A percentile compares a stretch with the other conserved stretches of the same genome.
Evolutionary conservation across 2,888 invertebrate genomes (phyloP).

Genomic region (Shargacucullia verbasci): DNA sequence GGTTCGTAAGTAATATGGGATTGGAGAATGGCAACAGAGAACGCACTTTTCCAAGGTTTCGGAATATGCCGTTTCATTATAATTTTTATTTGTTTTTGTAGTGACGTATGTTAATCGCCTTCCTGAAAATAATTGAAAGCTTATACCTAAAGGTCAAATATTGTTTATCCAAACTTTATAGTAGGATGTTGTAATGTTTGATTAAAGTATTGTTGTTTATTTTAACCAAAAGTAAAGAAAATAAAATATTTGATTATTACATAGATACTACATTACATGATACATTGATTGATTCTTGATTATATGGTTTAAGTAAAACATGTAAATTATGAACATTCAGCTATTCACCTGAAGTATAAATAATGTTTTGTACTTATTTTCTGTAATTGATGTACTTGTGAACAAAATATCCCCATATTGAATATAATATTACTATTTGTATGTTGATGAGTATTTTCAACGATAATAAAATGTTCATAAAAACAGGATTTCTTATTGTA

Average conservation of each 20-base stretch:
- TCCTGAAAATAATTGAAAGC: constrained; percentile 39
- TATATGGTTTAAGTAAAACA: constrained; percentile 3
- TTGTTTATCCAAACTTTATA: constrained; percentile 14
- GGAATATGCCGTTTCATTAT: constrained; percentile 8
- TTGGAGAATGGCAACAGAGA: constrained; percentile 30
- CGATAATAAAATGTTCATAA: no score
- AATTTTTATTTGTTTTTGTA: constrained; percentile 9
- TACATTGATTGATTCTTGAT: constrained; percentile 9
- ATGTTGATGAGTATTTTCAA: no score
- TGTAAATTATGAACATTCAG: neutral
- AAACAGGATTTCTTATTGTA: no score
- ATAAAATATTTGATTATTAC: no score
- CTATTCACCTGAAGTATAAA: neutral
- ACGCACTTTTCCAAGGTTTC: constrained; percentile 39
- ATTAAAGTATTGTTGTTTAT: constrained; percentile 10
- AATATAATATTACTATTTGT: no score
- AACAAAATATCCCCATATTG: neutral
- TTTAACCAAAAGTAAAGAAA: no score
- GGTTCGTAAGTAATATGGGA: constrained; percentile 33
- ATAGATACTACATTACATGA: no score
- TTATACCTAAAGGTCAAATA: constrained; percentile 26
- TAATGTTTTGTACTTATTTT: constrained; percentile 2
- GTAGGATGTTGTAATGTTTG: constrained; percentile 22
- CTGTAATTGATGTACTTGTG: neutral
- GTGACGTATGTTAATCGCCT: constrained; percentile 24